Percentiles rank a stretch among this genome's conserved stretches.
These are phyloP conservation scores for Napeogenes inachia DNA, from an alignment of 2,888 invertebrate genomes.

Conservation along the genomic window DNA sequence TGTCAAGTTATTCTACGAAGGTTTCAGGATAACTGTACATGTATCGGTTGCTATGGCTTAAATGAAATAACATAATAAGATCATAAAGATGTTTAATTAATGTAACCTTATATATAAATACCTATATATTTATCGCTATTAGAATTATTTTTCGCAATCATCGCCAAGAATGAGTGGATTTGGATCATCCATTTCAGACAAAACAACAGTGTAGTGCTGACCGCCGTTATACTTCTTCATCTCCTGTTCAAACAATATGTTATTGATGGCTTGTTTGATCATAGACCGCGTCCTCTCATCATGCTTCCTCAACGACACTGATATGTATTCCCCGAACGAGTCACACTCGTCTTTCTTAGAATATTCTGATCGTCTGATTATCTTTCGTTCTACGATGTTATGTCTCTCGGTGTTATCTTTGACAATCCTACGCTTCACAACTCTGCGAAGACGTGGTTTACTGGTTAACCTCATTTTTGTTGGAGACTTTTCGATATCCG, in stretches of 20 bases:
- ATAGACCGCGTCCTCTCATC: constrained; percentile 64
- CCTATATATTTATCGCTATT: neutral
- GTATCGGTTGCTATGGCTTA: no score
- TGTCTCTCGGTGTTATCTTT: constrained; percentile 9
- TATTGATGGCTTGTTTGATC: constrained; percentile 71
- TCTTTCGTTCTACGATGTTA: constrained; percentile 12
- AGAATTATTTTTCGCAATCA: constrained; percentile 21
- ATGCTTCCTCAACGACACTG: constrained; percentile 63
- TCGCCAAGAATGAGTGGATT: constrained; percentile 54
- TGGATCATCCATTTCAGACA: constrained; percentile 45
- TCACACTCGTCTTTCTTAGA: constrained; percentile 65
- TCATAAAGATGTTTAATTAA: no score
- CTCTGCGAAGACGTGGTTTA: constrained; percentile 12
- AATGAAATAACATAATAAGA: no score
- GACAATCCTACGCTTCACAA: constrained; percentile 8
- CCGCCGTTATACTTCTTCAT: constrained; percentile 59
- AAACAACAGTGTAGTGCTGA: constrained; percentile 48
- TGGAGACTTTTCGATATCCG: constrained; percentile 7
- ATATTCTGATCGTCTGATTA: constrained; percentile 35
- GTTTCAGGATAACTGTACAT: no score
- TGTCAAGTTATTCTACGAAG: neutral
- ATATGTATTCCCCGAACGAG: constrained; percentile 68
- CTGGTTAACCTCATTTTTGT: constrained; percentile 11
- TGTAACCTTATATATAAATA: no score
- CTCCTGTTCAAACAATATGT: constrained; percentile 67